phyloP scores from a whole-genome alignment of 1,140 invertebrate genomes.

The Brachionus plicatilis region DNA sequence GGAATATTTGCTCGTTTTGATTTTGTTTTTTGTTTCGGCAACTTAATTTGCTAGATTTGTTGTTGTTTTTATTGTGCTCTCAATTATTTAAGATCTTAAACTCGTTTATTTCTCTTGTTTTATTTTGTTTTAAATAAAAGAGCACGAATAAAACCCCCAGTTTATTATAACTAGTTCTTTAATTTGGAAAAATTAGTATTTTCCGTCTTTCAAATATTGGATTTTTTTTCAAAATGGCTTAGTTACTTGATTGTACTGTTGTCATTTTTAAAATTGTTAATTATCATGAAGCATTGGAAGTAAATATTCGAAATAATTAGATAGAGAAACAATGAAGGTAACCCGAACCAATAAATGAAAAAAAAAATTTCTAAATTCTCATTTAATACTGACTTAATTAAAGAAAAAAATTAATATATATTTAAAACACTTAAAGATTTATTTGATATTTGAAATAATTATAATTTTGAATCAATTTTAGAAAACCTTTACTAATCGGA shows the following conservation, averaged over 20 bases:
- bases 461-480: background rate
- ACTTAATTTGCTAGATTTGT: background rate
- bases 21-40: background rate
- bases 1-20: background rate
- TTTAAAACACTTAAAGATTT: background rate
- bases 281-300: background rate
- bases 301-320: background rate
- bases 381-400: background rate
- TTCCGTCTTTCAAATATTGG: background rate
- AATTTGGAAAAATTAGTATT: background rate
- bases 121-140: background rate
- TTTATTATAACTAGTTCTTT: background rate
- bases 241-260: background rate
- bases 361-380: background rate
- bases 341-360: background rate
- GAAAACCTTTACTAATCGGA: background rate
- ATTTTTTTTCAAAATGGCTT: background rate
- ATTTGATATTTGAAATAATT: background rate
- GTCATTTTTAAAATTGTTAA: background rate
- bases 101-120: background rate
- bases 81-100: constrained; percentile 2
- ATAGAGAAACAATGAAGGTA: background rate
- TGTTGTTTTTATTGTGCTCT: background rate
- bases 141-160: background rate
- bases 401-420: background rate